Base-by-base conservation (phyloP, 2,113 vertebrate species). In the Salvator merianae region DNA sequence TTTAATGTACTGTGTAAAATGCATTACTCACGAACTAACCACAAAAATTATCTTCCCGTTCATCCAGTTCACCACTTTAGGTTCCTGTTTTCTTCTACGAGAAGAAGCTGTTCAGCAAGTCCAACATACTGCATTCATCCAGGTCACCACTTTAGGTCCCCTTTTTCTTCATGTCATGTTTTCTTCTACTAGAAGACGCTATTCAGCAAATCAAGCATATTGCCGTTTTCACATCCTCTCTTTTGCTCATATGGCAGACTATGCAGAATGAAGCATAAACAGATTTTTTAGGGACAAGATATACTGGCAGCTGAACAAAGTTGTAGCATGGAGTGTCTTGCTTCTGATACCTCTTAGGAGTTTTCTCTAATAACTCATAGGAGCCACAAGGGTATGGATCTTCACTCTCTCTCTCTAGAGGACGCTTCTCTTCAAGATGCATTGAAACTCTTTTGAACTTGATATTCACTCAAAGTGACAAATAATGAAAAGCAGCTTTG, bases 11-110 rank as follows among this genome's bases (percentile, higher is more conserved):
- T 22, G 8, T 22, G 36, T 3, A 73, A 82, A 70, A n/a, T 38
- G 59, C 55, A 59, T 82, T 73, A 74, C 53, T 82, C 70, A 82
- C n/a, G 40, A 63, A 53, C 43, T 69, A 72, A 82, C 68, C 80
- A n/a, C 80, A 82, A 20, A 3, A 20, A 20, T 59, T 38, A 38
- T 74, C 55, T 82, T n/a, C 55, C 30, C 20, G 32, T 32, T 74
- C 16, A 74, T 34, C 30, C 3, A 32, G 53, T 7, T 63, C 70
- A 62, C 26, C 34, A 62, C 30, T 16, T 43, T 30, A 43, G 70
- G 81, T 82, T 82, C 81, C 70, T n/a, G n/a, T n/a, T n/a, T n/a
- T n/a, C n/a, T n/a, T n/a, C n/a, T 53, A 18, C 34, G 36, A 34
- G 69, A 70, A n/a, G 32, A 70, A 70, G 47, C 50, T 32, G 32